phyloP scores from a whole-genome alignment of 2,888 invertebrate genomes.

The Pseudococcus jackbeardsleyi region DNA sequence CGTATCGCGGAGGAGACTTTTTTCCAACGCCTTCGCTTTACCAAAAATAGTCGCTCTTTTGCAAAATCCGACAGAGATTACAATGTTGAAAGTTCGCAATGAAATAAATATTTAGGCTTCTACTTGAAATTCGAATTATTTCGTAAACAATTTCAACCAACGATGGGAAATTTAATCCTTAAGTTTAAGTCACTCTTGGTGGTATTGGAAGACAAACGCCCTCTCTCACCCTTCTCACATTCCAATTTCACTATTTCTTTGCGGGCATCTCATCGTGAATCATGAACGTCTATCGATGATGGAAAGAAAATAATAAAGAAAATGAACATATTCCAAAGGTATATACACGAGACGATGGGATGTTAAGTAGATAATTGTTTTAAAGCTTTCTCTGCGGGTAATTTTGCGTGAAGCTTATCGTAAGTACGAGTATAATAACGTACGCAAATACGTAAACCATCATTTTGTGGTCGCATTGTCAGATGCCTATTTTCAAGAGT shows the following conservation, averaged over 20 bases:
- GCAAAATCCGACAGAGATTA: not conserved
- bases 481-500: conserved; percentile 21
- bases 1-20: not conserved
- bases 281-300: not conserved
- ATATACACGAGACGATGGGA: not conserved
- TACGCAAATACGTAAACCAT: not conserved
- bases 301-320: not conserved
- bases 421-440: conserved; percentile 7
- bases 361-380: conserved; percentile 17
- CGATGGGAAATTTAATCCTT: not conserved
- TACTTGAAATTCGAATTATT: not conserved
- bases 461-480: conserved; percentile 5
- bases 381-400: conserved; percentile 33
- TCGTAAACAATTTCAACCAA: not conserved
- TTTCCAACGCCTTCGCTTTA: not conserved
- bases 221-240: not conserved
- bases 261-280: not conserved
- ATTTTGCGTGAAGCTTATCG: conserved; percentile 35
- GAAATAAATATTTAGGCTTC: not conserved
- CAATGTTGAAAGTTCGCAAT: not conserved
- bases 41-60: not conserved
- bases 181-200: not conserved
- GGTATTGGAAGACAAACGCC: not conserved
- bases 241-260: not conserved
- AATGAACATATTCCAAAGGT: not conserved